Percentiles rank a stretch among this genome's conserved stretches.
Conservation (phyloP, 2,888 invertebrate genomes). For the Autographa gamma region DNA sequence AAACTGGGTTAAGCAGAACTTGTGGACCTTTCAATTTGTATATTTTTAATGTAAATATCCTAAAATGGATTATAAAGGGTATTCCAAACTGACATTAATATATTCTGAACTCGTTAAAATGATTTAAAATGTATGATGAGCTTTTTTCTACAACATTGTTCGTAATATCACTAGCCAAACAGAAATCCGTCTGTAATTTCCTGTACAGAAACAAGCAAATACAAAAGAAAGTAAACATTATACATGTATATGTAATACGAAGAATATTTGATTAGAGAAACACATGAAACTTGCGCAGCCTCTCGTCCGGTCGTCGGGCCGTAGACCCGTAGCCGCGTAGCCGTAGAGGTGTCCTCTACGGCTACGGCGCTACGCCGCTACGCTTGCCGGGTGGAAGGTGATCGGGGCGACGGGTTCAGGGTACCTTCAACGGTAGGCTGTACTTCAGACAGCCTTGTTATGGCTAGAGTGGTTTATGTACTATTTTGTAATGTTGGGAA, state of each 20-base stretch:
- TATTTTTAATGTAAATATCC: background rate
- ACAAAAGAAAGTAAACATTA: slow-evolving; percentile 13
- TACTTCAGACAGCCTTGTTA: slow-evolving; percentile 10
- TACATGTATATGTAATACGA: slow-evolving; percentile 5
- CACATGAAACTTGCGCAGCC: slow-evolving; percentile 20
- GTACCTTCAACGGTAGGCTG: slow-evolving; percentile 33
- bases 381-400: slow-evolving; percentile 52
- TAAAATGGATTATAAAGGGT: too few relatives aligned
- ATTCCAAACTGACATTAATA: too few relatives aligned
- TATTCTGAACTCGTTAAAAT: too few relatives aligned
- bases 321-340: slow-evolving; percentile 57
- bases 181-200: background rate
- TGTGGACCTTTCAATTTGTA: slow-evolving; percentile 5
- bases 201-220: background rate
- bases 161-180: background rate
- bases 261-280: slow-evolving; percentile 18
- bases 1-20: slow-evolving; percentile 19
- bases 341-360: slow-evolving; percentile 55
- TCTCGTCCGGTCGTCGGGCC: slow-evolving; percentile 51
- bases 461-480: background rate
- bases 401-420: slow-evolving; percentile 42
- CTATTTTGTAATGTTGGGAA: background rate
- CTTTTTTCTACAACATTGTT: background rate
- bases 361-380: slow-evolving; percentile 48
- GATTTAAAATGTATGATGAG: too few relatives aligned